phyloP scores from a whole-genome alignment of 1,140 invertebrate genomes.

The Drosophila serrata region DNA sequence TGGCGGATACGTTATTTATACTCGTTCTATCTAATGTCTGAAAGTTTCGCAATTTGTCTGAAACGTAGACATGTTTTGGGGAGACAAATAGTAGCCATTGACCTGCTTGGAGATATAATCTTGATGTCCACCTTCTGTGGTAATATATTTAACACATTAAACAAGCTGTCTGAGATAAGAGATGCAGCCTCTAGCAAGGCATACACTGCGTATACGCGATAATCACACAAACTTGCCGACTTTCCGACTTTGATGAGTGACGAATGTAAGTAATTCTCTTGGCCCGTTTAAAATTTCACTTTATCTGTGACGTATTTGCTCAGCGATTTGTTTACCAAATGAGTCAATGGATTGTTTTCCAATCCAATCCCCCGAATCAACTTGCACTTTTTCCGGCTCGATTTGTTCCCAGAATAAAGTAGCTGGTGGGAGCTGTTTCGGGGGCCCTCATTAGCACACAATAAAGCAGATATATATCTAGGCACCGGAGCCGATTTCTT shows the following conservation, averaged over 20 bases:
- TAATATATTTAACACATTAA: conserved; percentile 26
- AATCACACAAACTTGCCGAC: conserved; percentile 8
- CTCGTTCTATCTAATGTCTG: conserved; percentile 3
- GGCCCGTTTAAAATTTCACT: conserved; percentile 64
- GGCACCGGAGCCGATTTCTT: conserved; percentile 24
- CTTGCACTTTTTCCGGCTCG: conserved; percentile 61
- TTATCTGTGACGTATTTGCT: conserved; percentile 62
- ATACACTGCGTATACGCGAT: conserved; percentile 57
- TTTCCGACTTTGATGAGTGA: conserved; percentile 61
- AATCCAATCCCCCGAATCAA: conserved; percentile 24
- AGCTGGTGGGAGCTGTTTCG: conserved; percentile 60
- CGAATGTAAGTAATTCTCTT: conserved; percentile 35
- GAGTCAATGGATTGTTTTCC: conserved; percentile 51
- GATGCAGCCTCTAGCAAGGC: conserved; percentile 16
- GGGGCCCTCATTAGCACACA: conserved; percentile 74
- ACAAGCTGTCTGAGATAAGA: conserved; percentile 28
- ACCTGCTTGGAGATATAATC: conserved; percentile 33
- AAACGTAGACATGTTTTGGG: conserved; percentile 27
- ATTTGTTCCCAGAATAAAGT: conserved; percentile 25
- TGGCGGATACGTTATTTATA: conserved; percentile 23
- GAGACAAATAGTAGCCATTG: conserved; percentile 41
- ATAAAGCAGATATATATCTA: conserved; percentile 58
- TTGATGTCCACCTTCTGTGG: conserved; percentile 37
- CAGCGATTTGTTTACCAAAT: conserved; percentile 47
- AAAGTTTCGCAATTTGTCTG: conserved; percentile 16